Evolutionary conservation across 2,888 invertebrate species (phyloP), one percentile per base, ranked within the genome.

Genomic region (Branchellion lobata): DNA sequence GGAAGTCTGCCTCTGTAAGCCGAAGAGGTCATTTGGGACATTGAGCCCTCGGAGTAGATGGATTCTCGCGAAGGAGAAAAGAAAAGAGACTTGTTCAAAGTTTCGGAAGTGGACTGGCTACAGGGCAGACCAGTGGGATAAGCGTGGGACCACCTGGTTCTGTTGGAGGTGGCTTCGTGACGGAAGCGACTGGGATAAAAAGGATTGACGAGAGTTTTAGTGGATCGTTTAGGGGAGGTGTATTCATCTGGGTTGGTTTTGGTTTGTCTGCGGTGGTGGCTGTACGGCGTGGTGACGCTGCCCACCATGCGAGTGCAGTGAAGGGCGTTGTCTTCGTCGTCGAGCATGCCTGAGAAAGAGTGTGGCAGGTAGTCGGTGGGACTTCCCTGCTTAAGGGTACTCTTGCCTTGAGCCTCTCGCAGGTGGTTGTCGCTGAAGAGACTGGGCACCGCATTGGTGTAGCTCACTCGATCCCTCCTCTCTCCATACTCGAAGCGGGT

Each of bases 131-230:
- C 81, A 36, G 84, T 85, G 1, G 98, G 98, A 88, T 99, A 99
- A 84, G 97, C 97, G 87, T 99, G 98, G 0, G 96, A 96, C 99
- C 99, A 99, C 80, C 98, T 91, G 47, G 97, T 89, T 73, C 97
- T 90, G 87, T 96, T 96, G 77, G 96, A 96, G 0, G 96, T 97
- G 29, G 81, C 82, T 88, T 96, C 96, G 83, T 96, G 95, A 47
- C 95, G 95, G 79, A 98, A 95, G 86, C 96, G 94, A 0, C 96
- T 96, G 0, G 98, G 98, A 87, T 96, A 96, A 87, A 99, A 99
- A 0, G 99, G 99, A 89, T 99, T 98, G 84, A 99, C 96, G 68
- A 83, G 80, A n/a, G 83, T 82, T 33, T 80, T 86, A 11, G 34
- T 33, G 84, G 47, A 84, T n/a, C 5, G 21, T 8, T 57, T 57